Evolutionary conservation across 2,113 vertebrate species (phyloP).

Genomic region (Isurus oxyrinchus): DNA sequence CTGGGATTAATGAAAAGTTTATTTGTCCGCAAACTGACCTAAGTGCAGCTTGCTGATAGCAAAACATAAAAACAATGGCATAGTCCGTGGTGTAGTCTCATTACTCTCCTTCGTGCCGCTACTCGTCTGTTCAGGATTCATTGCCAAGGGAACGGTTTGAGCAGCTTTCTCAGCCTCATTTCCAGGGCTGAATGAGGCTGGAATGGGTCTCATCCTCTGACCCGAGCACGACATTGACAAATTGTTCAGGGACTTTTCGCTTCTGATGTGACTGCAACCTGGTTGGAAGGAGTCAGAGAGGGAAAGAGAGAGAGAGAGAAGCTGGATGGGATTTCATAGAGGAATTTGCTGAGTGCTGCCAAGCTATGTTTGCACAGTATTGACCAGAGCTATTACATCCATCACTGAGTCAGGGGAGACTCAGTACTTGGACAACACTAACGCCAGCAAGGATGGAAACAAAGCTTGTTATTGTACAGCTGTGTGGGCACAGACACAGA

Average conservation of each 20-base stretch:
- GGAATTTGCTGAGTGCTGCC: neutral
- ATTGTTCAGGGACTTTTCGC: neutral
- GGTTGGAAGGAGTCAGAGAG: neutral
- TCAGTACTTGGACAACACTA: neutral
- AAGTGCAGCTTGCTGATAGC: neutral
- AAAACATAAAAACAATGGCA: neutral
- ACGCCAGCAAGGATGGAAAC: neutral
- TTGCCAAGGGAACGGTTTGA: neutral
- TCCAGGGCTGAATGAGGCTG: too few species aligned
- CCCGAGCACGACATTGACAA: neutral
- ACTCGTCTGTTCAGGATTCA: neutral
- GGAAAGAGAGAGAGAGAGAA: neutral
- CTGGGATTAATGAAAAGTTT: neutral
- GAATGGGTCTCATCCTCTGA: neutral
- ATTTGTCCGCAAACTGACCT: neutral
- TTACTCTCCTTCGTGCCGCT: neutral
- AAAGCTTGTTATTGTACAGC: constrained; percentile 24
- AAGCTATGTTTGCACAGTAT: constrained; percentile 1
- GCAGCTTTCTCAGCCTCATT: neutral
- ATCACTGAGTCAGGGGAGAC: constrained; percentile 7
- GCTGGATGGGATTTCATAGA: neutral
- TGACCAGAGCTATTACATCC: constrained; percentile 20
- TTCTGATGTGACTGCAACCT: neutral
- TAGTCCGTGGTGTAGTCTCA: neutral
- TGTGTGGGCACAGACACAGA: neutral